phyloP scores from a whole-genome alignment of 2,797 vertebrate genomes.

The Helicolenus hilgendorfi region DNA sequence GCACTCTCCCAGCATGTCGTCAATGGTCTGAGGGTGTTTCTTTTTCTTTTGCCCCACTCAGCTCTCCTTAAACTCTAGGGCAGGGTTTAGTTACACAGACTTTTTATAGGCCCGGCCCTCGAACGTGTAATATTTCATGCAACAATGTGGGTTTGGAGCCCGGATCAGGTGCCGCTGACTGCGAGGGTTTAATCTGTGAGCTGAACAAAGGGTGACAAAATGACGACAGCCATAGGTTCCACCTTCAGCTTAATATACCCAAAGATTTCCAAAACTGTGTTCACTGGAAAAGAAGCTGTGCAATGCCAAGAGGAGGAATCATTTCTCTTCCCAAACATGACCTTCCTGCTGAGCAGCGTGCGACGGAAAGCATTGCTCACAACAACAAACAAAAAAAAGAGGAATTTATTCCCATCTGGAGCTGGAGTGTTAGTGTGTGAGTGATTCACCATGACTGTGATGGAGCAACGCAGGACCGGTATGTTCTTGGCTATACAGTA shows the following conservation, averaged over 20 bases:
- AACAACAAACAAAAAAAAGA: slow-evolving; percentile 41
- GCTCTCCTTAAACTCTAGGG: slow-evolving; percentile 38
- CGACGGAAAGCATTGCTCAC: slow-evolving; percentile 71
- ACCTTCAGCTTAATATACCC: background rate
- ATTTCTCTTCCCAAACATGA: slow-evolving; percentile 45
- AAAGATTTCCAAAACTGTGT: background rate
- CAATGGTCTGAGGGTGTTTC: background rate
- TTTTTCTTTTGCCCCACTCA: slow-evolving; percentile 16
- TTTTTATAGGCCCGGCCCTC: slow-evolving; percentile 23
- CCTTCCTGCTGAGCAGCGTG: slow-evolving; percentile 44
- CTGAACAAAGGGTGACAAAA: slow-evolving; percentile 60
- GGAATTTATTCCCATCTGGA: slow-evolving; percentile 69
- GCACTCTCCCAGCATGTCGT: slow-evolving; percentile 61
- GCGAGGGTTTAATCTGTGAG: slow-evolving; percentile 36
- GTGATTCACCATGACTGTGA: slow-evolving; percentile 31
- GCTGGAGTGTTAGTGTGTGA: slow-evolving; percentile 22
- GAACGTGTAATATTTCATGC: slow-evolving; percentile 63
- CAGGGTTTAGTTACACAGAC: slow-evolving; percentile 68
- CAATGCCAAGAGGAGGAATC: background rate
- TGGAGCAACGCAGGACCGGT: slow-evolving; percentile 22
- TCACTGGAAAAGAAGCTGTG: slow-evolving; percentile 1
- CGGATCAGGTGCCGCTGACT: slow-evolving; percentile 66
- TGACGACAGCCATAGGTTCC: slow-evolving; percentile 2
- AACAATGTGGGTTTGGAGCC: slow-evolving; percentile 16
- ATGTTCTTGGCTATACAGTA: slow-evolving; percentile 17